Evolutionary conservation across 2,797 vertebrate species (phyloP).

Genomic region (Trematomus bernacchii): DNA sequence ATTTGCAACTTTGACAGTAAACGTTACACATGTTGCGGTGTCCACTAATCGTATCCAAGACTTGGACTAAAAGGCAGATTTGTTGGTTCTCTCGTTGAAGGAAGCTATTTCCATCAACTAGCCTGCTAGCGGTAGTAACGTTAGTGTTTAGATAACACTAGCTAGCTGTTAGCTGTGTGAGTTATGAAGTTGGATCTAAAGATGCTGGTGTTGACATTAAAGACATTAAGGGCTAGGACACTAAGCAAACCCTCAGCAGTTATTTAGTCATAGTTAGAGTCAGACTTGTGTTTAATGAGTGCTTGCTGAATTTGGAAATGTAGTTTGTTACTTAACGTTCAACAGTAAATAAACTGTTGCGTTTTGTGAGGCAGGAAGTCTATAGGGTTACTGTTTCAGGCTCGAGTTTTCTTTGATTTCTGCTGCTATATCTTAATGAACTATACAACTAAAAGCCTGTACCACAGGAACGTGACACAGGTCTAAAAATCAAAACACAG

Average conservation of each 20-base stretch:
- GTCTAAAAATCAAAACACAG: no score
- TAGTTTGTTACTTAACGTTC: not conserved
- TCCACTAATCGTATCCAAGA: not conserved
- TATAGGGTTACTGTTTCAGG: no score
- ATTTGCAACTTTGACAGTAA: not conserved
- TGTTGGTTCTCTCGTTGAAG: not conserved
- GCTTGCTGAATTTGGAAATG: not conserved
- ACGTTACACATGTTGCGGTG: not conserved
- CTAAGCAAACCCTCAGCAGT: not conserved
- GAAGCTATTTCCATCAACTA: fast-evolving
- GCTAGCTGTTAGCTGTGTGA: conserved; percentile 28
- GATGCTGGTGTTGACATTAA: conserved; percentile 12
- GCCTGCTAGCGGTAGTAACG: not conserved
- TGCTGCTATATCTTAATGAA: not conserved
- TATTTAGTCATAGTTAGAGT: not conserved
- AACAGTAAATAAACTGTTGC: not conserved
- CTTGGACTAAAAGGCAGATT: not conserved
- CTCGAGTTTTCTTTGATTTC: no score
- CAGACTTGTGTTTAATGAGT: not conserved
- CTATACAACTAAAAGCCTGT: not conserved
- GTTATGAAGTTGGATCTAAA: conserved; percentile 23
- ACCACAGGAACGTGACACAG: not conserved
- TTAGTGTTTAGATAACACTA: not conserved
- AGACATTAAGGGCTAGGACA: not conserved
- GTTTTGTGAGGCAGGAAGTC: not conserved